Evolutionary conservation across 2,888 invertebrate species (phyloP), one percentile per base, ranked within the genome.

Genomic region (Phengaris alcon): DNA sequence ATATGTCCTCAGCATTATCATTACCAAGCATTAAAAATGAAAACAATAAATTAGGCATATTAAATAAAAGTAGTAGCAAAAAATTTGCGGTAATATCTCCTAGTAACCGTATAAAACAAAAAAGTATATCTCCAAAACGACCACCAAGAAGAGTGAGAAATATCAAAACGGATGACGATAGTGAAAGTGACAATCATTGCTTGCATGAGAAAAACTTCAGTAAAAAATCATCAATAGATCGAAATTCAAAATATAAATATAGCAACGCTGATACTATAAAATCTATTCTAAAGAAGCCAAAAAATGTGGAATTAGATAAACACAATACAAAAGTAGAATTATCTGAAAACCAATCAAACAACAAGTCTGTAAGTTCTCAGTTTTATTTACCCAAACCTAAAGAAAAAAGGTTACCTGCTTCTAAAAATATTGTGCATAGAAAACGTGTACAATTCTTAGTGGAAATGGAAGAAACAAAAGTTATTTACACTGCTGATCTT

Each of bases 391-490:
- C 95, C 54, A 94, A 95, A 82, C 94, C 90, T 78, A 92, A 87
- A 84, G 91, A 90, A 77, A 92, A 90, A 82, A 83, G 85, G 69
- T 76, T 82, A 55, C 79, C 84, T 74, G 83, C 83, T 73, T 78
- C 90, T 12, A 88, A 89, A 79, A 89, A 87, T 80, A 84, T 88
- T 48, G 81, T 89, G 75, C 93, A 95, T 83, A 94, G 96, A 83
- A 96, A 95, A 93, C 95, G 95, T 83, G 96, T 96, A 78, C 95
- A 96, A 86, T 96, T 96, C 90, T 90, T 95, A 83, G 96, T 96
- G 72, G 95, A 95, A 90, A 95, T 94, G 83, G 95, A 94, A 82
- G 93, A 93, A 84, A 92, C 92, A 48, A 93, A 89, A 82, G 87
- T 91, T 9, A 93, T 93, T 76, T 93, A 89, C 77, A 93, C 93